Conservation (phyloP, 2,797 vertebrate species). For the Uromys caudimaculatus region DNA sequence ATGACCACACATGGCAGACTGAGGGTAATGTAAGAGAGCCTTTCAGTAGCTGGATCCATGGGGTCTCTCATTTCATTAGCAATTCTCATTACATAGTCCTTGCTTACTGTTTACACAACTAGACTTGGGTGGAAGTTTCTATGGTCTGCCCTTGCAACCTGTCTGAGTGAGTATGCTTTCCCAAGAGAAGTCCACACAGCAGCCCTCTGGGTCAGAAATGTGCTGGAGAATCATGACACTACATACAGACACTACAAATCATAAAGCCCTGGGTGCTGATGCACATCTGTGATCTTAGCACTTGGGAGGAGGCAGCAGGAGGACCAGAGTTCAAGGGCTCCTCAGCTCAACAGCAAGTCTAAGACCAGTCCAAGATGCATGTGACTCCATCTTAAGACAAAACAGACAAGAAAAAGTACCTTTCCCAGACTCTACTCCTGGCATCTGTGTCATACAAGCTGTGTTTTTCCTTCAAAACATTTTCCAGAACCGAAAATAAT, state of each 20-base stretch:
- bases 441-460: not conserved
- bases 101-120: not conserved
- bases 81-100: not conserved
- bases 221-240: not conserved
- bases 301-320: not conserved
- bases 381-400: not conserved
- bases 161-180: not conserved
- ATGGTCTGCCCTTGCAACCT: not conserved
- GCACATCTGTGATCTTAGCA: not conserved
- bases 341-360: not conserved
- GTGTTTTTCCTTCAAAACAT: not conserved
- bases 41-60: not conserved
- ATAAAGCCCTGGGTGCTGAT: not conserved
- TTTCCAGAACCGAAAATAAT: not conserved
- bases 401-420: not conserved
- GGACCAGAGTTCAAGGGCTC: not conserved
- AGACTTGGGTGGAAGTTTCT: not conserved
- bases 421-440: not conserved
- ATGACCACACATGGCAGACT: not conserved
- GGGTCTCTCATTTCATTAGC: not conserved
- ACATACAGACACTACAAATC: not conserved
- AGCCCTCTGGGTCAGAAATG: not conserved
- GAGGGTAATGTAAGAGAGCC: not conserved
- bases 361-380: not conserved
- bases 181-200: not conserved